Evolutionary conservation across 1,140 invertebrate genomes (phyloP).

Genomic region (Cardiocondyla obscurior): DNA sequence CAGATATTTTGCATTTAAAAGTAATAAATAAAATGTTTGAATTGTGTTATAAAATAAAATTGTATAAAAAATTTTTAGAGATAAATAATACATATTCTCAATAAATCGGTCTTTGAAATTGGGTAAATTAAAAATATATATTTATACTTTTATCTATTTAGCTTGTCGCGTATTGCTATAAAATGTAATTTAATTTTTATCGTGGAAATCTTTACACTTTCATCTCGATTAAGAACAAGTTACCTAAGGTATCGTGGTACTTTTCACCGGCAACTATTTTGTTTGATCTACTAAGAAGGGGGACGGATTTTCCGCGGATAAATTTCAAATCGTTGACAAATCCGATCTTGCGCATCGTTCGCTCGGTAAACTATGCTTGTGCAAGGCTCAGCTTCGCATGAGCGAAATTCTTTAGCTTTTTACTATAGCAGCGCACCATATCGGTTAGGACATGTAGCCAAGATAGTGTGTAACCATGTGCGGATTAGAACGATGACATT

Average conservation of each 20-base stretch:
- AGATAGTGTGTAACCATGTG: constrained; percentile 78
- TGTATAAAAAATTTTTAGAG: neutral
- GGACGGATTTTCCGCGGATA: constrained; percentile 81
- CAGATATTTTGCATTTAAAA: neutral
- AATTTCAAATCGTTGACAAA: constrained; percentile 81
- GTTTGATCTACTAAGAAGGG: neutral
- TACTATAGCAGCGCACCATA: constrained; percentile 70
- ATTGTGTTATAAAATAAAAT: neutral
- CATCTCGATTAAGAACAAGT: neutral
- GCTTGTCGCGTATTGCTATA: neutral
- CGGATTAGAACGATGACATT: constrained; percentile 66
- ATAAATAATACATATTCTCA: neutral
- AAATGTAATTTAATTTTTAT: neutral
- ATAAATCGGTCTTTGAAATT: neutral
- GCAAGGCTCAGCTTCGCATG: constrained; percentile 57
- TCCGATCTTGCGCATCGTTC: constrained; percentile 81
- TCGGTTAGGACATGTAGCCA: constrained; percentile 73
- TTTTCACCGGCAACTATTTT: neutral
- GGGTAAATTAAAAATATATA: neutral
- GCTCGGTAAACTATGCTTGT: constrained; percentile 50
- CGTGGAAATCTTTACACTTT: neutral
- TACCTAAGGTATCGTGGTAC: neutral
- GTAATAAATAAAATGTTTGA: neutral
- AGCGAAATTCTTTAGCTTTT: constrained; percentile 71
- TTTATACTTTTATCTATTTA: neutral